Evolutionary conservation across 2,113 vertebrate genomes (phyloP).

Genomic region (Acrocephalus kingi): DNA sequence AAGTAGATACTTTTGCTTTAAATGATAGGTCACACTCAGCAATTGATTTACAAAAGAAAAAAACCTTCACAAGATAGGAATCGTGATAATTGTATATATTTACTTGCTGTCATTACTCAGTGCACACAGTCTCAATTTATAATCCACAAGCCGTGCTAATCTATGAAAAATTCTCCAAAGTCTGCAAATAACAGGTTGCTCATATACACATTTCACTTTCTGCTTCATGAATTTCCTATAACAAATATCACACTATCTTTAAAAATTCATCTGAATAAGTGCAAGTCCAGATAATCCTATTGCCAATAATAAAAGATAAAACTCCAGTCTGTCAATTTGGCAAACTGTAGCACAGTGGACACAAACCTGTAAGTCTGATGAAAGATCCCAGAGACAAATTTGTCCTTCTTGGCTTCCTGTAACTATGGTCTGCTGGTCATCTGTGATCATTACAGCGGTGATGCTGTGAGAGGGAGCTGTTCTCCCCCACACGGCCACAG

Average conservation of each 20-base stretch:
- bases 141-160: background rate
- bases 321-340: background rate
- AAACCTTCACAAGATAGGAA: background rate
- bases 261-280: background rate
- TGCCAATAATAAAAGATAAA: background rate
- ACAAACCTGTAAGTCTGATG: slow-evolving; percentile 77
- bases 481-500: slow-evolving; percentile 77
- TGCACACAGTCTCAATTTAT: background rate
- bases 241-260: background rate
- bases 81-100: background rate
- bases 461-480: slow-evolving; percentile 78
- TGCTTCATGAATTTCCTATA: background rate
- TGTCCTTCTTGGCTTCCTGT: slow-evolving; percentile 83
- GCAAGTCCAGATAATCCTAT: background rate
- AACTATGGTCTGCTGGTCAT: slow-evolving; percentile 80
- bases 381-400: slow-evolving; percentile 82
- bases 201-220: background rate
- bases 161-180: background rate
- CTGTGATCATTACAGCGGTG: slow-evolving; percentile 79
- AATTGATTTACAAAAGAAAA: background rate
- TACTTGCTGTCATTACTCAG: background rate
- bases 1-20: background rate
- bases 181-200: background rate
- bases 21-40: background rate
- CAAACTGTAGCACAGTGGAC: background rate